Conservation (phyloP, 2,888 invertebrate genomes). For the Euphydryas editha region DNA sequence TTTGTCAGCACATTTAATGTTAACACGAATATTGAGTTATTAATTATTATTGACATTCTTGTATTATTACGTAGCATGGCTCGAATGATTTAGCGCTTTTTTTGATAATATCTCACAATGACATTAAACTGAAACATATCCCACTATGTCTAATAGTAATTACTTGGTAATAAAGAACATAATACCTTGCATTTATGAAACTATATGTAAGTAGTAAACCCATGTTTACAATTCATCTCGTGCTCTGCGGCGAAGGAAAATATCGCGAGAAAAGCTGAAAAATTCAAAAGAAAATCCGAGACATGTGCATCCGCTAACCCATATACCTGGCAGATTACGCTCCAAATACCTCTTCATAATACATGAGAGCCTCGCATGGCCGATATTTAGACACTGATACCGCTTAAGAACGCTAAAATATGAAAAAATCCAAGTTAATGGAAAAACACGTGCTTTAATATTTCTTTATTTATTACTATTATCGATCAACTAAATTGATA, state of each 20-base stretch:
- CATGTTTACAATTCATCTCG: constrained; percentile 4
- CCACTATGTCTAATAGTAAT: not conserved
- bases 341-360: not conserved
- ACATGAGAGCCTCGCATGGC: not conserved
- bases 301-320: not conserved
- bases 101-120: too few relatives aligned
- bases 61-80: too few relatives aligned
- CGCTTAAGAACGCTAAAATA: not conserved
- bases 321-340: not conserved
- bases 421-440: too few relatives aligned
- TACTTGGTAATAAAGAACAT: not conserved
- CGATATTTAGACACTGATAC: not conserved
- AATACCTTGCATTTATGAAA: not conserved
- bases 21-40: too few relatives aligned
- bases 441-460: too few relatives aligned
- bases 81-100: not conserved
- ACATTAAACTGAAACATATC: too few relatives aligned
- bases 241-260: constrained; percentile 1
- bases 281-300: not conserved
- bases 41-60: too few relatives aligned
- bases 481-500: too few relatives aligned
- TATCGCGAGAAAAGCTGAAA: not conserved
- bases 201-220: constrained; percentile 1
- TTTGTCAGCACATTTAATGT: too few relatives aligned
- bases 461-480: too few relatives aligned